Percentiles rank a stretch among this genome's conserved stretches.
phyloP scores from a whole-genome alignment of 1,140 invertebrate species.

The Drosophila bocqueti region DNA sequence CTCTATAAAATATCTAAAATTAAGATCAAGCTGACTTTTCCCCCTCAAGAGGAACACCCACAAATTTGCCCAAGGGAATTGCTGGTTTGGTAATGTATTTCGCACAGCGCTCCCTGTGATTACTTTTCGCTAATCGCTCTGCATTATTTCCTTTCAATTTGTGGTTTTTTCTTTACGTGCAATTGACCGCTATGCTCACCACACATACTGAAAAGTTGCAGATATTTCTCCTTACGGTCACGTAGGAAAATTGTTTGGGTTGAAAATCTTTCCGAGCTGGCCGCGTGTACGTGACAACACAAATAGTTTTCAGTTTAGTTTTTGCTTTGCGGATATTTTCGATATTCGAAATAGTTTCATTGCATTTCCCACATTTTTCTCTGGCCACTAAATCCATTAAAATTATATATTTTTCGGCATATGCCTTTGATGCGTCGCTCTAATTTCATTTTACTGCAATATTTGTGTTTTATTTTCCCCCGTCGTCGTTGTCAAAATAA shows the following conservation, averaged over 20 bases:
- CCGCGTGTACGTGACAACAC: conserved; percentile 72
- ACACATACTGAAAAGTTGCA: conserved; percentile 17
- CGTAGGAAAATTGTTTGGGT: conserved; percentile 73
- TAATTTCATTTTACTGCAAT: conserved; percentile 70
- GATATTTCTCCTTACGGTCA: conserved; percentile 56
- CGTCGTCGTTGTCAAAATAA: conserved; percentile 71
- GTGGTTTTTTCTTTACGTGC: conserved; percentile 75
- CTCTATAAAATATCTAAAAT: conserved; percentile 16
- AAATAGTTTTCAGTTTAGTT: conserved; percentile 64
- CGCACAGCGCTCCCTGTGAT: conserved; percentile 67
- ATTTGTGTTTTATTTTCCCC: conserved; percentile 53
- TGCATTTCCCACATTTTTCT: conserved; percentile 75
- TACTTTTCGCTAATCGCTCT: conserved; percentile 80
- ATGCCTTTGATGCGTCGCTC: conserved; percentile 75
- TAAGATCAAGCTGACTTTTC: neutral
- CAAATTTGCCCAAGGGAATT: conserved; percentile 26
- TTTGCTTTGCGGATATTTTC: conserved; percentile 33
- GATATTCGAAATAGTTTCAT: conserved; percentile 53
- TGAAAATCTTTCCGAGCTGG: conserved; percentile 68
- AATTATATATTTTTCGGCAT: conserved; percentile 76
- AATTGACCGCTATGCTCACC: conserved; percentile 64
- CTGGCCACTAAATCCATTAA: conserved; percentile 80
- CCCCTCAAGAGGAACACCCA: neutral
- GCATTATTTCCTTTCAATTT: conserved; percentile 83
- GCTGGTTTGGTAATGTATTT: conserved; percentile 63